Evolutionary conservation across 2,888 invertebrate genomes (phyloP), one percentile per base, ranked within the genome.

Genomic region (Agrilus biguttatus): DNA sequence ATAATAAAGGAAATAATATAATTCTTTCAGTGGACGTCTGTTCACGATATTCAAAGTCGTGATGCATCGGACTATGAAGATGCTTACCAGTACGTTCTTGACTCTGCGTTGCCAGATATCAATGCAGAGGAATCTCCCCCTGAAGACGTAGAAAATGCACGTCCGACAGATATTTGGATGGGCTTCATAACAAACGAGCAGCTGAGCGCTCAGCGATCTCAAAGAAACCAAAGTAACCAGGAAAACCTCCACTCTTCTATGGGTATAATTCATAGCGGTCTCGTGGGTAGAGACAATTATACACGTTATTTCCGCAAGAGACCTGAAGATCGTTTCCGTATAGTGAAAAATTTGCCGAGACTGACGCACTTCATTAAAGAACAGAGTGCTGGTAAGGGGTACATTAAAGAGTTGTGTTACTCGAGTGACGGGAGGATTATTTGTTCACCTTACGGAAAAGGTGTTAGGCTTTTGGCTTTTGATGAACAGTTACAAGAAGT

Each of bases 331-430:
- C 53, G 53, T 32, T 56, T 61, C 47, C 70, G 69, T 54, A 77
- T 83, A 44, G 69, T 78, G 38, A 74, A 77, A 53, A 91, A 91
- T 63, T 69, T 75, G 14, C 78, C 81, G 12, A 73, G 92, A 37
- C 73, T 95, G 40, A 79, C 89, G 6, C 88, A 87, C 65, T 92
- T 77, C 57, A 73, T 80, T 8, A 79, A 87, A 56, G 93, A 95
- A 61, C 83, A 87, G 0, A 91, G 88, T 58, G 83, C 85, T 12
- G 92, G 89, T 2, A 83, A 83, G 50, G 92, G 91, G 0, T 91
- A 86, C 55, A 93, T 95, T 43, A 95, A 95, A 67, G 95, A 93
- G 60, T 69, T 90, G 37, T 87, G 88, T 55, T 93, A 89, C 64
- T 91, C 91, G 1, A 72, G 85, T 2, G 92, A 93, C 61, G 95